Base-by-base conservation (phyloP, 2,888 invertebrate species). In the Microchrysa polita region DNA sequence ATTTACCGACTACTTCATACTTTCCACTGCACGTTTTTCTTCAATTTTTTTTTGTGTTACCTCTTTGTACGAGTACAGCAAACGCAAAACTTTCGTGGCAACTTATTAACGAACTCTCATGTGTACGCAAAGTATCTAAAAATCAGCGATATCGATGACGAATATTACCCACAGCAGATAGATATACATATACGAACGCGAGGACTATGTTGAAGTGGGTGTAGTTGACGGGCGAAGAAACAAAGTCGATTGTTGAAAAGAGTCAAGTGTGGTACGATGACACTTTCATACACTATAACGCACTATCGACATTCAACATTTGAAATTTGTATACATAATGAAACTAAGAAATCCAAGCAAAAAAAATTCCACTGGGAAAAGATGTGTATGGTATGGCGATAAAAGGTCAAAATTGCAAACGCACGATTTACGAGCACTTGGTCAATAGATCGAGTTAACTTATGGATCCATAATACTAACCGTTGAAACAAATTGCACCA, bases 371-470 rank as follows among this genome's bases (percentile, higher is more conserved):
- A 61, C 61, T n/a, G 34, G 23, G 27, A 4, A 40, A n/a, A 2
- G 61, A 40, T 23, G 16, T 2, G 1, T 4, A 10, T 16, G 12
- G 5, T 61, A 16, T 61, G 16, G 61, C 40, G 40, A 34, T 7
- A 34, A 61, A 61, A 61, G 61, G 61, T 61, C 61, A 61, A 40
- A n/a, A 61, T 40, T 34, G 61, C 61, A 34, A 7, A 34, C 27
- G 27, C 27, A 34, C 27, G 27, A 34, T 34, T 34, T 34, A 34
- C 7, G 27, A 34, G 27, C 27, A 34, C 27, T 34, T 34, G 27
- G 27, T 5, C 27, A 34, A 34, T 34, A 5, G 7, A 34, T 34
- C 27, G 27, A 7, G 27, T 34, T 34, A 34, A 34, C 4, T 34
- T 5, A 2, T 34, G 7, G 2, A 34, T 34, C 2, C n/a, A n/a